phyloP scores from a whole-genome alignment of 2,888 invertebrate genomes.

The Agrilus cyanescens region DNA sequence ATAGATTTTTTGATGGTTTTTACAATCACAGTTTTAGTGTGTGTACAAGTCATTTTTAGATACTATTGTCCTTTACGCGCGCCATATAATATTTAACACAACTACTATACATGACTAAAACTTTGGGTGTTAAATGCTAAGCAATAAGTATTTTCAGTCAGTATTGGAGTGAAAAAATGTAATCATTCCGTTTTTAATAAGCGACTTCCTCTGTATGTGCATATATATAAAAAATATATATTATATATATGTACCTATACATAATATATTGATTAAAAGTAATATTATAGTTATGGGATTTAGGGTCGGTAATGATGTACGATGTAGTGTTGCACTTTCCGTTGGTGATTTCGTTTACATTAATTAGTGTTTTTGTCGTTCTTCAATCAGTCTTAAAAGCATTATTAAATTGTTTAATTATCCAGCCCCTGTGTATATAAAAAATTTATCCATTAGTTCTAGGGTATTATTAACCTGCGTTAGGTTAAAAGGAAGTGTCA shows the following conservation, averaged over 20 bases:
- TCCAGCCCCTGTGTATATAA: no score
- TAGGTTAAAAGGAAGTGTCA: no score
- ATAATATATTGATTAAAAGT: slow-evolving; percentile 8
- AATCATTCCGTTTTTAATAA: slow-evolving; percentile 31
- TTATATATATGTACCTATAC: slow-evolving; percentile 1
- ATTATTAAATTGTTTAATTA: no score
- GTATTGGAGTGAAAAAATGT: slow-evolving; percentile 37
- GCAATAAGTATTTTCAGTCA: slow-evolving; percentile 42
- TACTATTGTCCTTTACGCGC: slow-evolving; percentile 35
- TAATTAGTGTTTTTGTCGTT: no score
- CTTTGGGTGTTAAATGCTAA: slow-evolving; percentile 29
- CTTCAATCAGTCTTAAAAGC: no score
- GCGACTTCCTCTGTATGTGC: slow-evolving; percentile 17
- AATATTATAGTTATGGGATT: background rate
- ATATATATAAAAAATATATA: slow-evolving; percentile 10
- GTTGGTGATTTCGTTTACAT: no score
- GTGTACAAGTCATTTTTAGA: slow-evolving; percentile 40
- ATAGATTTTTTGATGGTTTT: slow-evolving; percentile 58
- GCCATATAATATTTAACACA: slow-evolving; percentile 33
- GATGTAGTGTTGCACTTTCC: no score
- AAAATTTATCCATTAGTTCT: no score
- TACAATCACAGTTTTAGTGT: slow-evolving; percentile 48
- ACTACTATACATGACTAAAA: slow-evolving; percentile 31
- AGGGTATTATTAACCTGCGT: no score
- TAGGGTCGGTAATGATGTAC: no score